Percentiles rank a stretch among this genome's conserved stretches.
Evolutionary conservation across 2,888 invertebrate species (phyloP).

Genomic region (Pachymerium ferrugineum): DNA sequence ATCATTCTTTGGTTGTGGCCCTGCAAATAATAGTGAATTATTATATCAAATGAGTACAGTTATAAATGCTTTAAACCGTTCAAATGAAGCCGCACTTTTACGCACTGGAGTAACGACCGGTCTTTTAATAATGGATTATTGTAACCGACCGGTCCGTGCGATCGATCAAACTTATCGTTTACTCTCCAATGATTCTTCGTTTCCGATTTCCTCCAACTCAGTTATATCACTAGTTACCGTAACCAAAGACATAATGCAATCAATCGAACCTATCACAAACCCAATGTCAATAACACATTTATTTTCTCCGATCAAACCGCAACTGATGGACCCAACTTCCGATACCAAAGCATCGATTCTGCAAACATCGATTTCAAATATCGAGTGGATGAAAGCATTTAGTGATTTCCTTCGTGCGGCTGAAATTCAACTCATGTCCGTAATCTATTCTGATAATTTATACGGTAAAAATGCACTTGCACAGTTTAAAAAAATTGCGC

Average conservation of each 20-base stretch:
- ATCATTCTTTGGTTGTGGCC: constrained; percentile 46
- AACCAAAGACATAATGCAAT: not conserved
- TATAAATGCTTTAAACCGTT: not conserved
- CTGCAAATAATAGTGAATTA: not conserved
- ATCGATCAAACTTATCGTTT: not conserved
- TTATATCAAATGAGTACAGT: not conserved
- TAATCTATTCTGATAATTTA: not conserved
- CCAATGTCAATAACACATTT: not conserved
- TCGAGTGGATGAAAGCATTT: constrained; percentile 11
- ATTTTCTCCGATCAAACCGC: constrained; percentile 1
- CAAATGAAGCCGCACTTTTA: not conserved
- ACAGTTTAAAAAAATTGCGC: not conserved
- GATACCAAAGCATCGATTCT: not conserved
- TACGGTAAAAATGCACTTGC: not conserved
- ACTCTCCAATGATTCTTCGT: not conserved
- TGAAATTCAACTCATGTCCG: not conserved
- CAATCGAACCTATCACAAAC: not conserved
- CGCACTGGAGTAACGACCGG: constrained; percentile 23
- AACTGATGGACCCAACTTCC: not conserved
- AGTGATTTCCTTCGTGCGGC: not conserved
- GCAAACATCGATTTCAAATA: not conserved
- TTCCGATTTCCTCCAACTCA: not conserved
- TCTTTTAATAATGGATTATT: constrained; percentile 18
- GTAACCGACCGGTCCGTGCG: not conserved
- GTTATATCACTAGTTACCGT: not conserved